Base-by-base conservation (phyloP, 1,140 invertebrate species). In the Tenebrio molitor region DNA sequence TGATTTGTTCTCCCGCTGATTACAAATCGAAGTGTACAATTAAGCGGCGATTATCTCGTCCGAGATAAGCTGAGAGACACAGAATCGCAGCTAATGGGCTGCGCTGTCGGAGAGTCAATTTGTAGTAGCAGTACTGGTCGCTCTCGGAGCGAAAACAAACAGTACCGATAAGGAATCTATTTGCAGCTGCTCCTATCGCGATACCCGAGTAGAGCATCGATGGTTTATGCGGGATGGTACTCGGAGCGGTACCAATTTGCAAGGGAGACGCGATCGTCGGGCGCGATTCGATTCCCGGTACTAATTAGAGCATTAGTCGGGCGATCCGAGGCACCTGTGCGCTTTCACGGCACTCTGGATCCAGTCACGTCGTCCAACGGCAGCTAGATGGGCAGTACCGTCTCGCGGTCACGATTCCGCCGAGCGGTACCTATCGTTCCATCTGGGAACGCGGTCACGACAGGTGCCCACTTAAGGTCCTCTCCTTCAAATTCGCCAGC, bases 331-430 rank as follows among this genome's bases (percentile, higher is more conserved):
- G 67, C 67, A 69, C 67, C 67, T 69, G 67, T 50, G 15, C 41
- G 67, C 42, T 69, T 69, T 69, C 67, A 53, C 46, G 67, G 42
- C 41, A 29, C 46, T 29, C 25, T 69, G 42, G 67, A 46, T 71
- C 58, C 53, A 71, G 69, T 62, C 69, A 71, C 50, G 69, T 36
- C 69, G 69, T 44, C 58, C 69, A 44, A 64, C 10, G 36, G 34
- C 5, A 41, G 34, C 17, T 17, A 29, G 21, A 53, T 29, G 12
- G 25, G 25, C 25, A 8, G 25, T 71, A 64, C 44, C 53, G 69
- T 71, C 34, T 53, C 62, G 21, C 34, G 69, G 69, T 71, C 69
- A 71, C 69, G 69, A 64, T 71, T 71, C 44, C 42, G 33, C 34
- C 58, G 25, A 12, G 53, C 6, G 36, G 36, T 34, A n/a, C n/a